phyloP scores from a whole-genome alignment of 2,113 vertebrate species.

The Ornithorhynchus anatinus region DNA sequence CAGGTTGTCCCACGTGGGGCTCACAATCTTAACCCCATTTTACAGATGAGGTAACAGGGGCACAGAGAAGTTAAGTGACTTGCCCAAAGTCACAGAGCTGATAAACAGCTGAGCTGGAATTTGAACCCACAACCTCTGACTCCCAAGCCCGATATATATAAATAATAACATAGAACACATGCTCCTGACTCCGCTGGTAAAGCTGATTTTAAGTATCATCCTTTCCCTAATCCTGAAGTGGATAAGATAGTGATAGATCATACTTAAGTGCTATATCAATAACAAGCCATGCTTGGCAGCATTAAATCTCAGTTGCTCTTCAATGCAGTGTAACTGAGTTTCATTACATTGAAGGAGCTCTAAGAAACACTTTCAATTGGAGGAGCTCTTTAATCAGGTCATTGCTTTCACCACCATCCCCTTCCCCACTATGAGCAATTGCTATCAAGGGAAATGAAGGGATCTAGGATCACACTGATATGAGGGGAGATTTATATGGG shows the following conservation, averaged over 20 bases:
- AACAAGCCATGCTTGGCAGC: accelerated
- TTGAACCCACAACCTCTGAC: too few relatives aligned
- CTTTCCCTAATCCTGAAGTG: background rate
- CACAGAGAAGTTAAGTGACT: too few relatives aligned
- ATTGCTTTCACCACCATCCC: background rate
- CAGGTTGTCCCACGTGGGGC: too few relatives aligned
- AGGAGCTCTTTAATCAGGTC: background rate
- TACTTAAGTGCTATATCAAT: background rate
- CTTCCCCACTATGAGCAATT: conserved; percentile 2
- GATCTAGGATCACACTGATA: conserved; percentile 23
- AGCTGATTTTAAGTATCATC: background rate
- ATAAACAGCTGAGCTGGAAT: too few relatives aligned
- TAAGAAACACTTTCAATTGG: background rate
- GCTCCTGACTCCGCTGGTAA: background rate
- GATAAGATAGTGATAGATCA: background rate
- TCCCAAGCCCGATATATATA: too few relatives aligned
- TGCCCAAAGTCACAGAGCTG: too few relatives aligned
- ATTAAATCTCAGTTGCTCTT: background rate
- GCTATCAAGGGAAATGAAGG: conserved; percentile 29
- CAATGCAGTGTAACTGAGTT: background rate
- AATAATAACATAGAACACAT: background rate
- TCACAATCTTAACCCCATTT: too few relatives aligned
- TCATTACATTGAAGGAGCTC: background rate
- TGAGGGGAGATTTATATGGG: conserved; percentile 20
- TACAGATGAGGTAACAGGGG: too few relatives aligned